A percentile compares a stretch with the other conserved stretches of the same genome.
Conservation (phyloP, 2,113 vertebrate genomes). For the Hiodon tergisus region DNA sequence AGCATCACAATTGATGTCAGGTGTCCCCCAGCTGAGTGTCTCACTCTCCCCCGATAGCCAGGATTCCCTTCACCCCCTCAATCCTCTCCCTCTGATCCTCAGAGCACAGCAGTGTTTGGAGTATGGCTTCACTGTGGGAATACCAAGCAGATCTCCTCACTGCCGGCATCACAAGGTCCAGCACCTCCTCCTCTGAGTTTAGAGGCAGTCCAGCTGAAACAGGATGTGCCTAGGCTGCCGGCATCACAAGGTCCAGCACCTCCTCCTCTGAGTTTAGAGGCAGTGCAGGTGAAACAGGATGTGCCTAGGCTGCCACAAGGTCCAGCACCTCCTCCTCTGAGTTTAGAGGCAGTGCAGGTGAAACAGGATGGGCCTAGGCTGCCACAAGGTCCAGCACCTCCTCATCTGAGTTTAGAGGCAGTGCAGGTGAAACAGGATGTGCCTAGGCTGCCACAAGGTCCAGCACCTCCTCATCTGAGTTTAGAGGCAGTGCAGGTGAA, state of each 20-base stretch:
- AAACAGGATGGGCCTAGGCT: constrained; percentile 4
- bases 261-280: neutral
- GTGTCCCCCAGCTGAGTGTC: neutral
- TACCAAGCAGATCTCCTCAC: constrained; percentile 6
- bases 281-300: no score
- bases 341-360: constrained; percentile 15
- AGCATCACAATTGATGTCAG: no score
- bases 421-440: no score
- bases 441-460: no score
- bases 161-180: no score
- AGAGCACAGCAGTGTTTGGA: constrained; percentile 5
- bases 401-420: no score
- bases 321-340: neutral
- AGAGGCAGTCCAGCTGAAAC: no score
- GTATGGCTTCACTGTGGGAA: neutral
- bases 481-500: no score
- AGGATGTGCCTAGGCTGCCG: neutral
- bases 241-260: constrained; percentile 13
- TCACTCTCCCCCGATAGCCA: neutral
- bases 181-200: no score
- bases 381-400: no score
- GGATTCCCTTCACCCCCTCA: neutral
- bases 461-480: no score
- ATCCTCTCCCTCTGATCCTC: neutral
- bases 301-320: no score